Conservation (phyloP, 2,113 vertebrate genomes). For the Hirundichthys speculiger region DNA sequence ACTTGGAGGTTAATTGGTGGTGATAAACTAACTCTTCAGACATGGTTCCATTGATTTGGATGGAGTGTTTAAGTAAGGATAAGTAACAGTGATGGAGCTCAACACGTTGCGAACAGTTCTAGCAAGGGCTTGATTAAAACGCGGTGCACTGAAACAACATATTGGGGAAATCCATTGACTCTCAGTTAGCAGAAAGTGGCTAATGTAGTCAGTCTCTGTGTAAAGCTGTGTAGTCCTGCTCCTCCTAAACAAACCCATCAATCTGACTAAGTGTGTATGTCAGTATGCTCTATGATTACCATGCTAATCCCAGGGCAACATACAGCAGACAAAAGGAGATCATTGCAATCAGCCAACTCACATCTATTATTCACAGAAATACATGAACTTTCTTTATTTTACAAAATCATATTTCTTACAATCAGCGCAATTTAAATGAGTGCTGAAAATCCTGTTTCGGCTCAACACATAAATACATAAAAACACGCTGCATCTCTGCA, state of each 20-base stretch:
- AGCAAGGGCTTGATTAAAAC: constrained; percentile 62
- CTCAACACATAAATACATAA: neutral
- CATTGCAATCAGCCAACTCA: constrained; percentile 34
- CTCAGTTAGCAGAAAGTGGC: constrained; percentile 51
- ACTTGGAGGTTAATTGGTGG: constrained; percentile 63
- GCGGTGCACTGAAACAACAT: constrained; percentile 50
- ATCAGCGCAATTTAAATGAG: constrained; percentile 17
- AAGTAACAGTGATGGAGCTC: constrained; percentile 69
- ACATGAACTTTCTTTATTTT: constrained; percentile 9
- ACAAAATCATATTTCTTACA: constrained; percentile 6
- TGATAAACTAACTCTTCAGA: constrained; percentile 69
- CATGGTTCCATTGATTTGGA: constrained; percentile 59
- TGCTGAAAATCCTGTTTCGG: constrained; percentile 10
- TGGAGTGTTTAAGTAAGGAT: constrained; percentile 44
- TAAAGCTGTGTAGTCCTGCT: constrained; percentile 37
- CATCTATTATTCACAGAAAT: constrained; percentile 1
- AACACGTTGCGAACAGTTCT: constrained; percentile 54
- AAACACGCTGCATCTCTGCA: constrained; percentile 25
- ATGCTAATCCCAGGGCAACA: constrained; percentile 59
- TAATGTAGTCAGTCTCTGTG: constrained; percentile 59
- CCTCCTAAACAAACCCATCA: constrained; percentile 70
- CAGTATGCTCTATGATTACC: constrained; percentile 63
- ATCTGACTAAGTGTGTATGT: constrained; percentile 62
- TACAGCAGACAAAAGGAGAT: constrained; percentile 47
- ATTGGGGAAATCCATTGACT: constrained; percentile 53